Base-by-base conservation (phyloP, 2,113 vertebrate genomes). In the Ceuthmochares aereus region DNA sequence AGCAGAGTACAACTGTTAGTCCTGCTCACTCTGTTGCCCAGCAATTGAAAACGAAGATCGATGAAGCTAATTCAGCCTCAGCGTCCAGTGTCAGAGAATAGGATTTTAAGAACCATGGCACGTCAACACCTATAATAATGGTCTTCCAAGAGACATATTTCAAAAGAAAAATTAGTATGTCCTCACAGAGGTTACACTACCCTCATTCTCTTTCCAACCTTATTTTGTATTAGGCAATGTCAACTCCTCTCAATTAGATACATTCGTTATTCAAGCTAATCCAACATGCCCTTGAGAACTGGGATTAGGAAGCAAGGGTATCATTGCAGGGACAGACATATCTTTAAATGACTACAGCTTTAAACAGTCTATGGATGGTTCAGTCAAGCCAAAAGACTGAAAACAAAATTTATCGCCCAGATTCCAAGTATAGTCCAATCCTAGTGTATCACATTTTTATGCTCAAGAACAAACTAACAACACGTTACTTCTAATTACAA, bases 251-350 rank as follows among this genome's bases (percentile, higher is more conserved):
- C 75, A 86, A 58, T 83, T 73, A 94, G 67, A 58, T 8, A 73
- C 40, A 58, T 62, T 86, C 17, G 29, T 90, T 96, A 93, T 74
- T 69, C 75, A 69, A 73, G 2, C 20, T 94, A 95, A 94, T 93
- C 79, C 85, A 90, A 84, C 30, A 34, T 34, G 51, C 37, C 83
- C 88, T 90, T 93, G 83, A 93, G 55, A 94, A 80, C 59, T 30
- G 20, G 42, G 45, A 83, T 77, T 73, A 73, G 63, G 55, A 94
- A 90, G 47, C 30, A 80, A 77, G 40, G 14, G 20, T 73, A 88
- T 54, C 26, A 54, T 23, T 69, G n/a, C 80, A 93, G 79, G 42
- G 55, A 90, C 55, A 88, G 69, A 76, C 15, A 12, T 14, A 42
- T 34, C 21, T 79, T 83, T 73, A 90, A 85, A 72, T 9, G 4